Base-by-base conservation (phyloP, 2,888 invertebrate species). In the Drosophila melanosoma region DNA sequence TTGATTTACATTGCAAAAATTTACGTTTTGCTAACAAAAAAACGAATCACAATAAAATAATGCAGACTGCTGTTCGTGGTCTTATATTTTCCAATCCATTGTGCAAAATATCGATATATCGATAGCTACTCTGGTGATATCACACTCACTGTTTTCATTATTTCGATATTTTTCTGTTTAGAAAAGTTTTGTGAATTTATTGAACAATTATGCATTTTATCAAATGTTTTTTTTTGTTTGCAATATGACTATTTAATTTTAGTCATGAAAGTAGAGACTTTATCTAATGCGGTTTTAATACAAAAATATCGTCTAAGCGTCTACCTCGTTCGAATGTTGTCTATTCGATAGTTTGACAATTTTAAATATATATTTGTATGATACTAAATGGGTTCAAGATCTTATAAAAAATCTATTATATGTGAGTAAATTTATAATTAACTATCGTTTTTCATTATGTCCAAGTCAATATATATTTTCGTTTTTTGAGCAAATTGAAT, bases 401-500 rank as follows among this genome's bases (percentile, higher is more conserved):
- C 42, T 20, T 20, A 7, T 12, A 12, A 12, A 20, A 20, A 12
- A 20, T 42, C 7, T 20, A 20, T 45, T 20, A 12, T n/a, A 7
- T 20, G 20, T 3, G 12, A 29, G 29, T 11, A 7, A 20, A 12
- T 12, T 7, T 45, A 12, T 20, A 20, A 20, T 23, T 23, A 23
- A 23, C 7, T 45, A 15, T 36, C 11, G n/a, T 1, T 5, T 57
- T 51, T n/a, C 10, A 36, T 49, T 35, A 48, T 70, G 56, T 58
- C 26, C 71, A 70, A 64, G 74, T 87, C 79, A 79, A 48, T 63
- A 59, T 73, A 48, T 60, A 56, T 77, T 74, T 79, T 67, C 40
- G 77, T 69, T 64, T 61, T 53, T 70, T 72, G 75, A 69, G 63
- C 56, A 88, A 84, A 74, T 73, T 76, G 74, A 85, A 88, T 88